Conservation (phyloP, 2,888 invertebrate species). For the Heliconius ismenius region DNA sequence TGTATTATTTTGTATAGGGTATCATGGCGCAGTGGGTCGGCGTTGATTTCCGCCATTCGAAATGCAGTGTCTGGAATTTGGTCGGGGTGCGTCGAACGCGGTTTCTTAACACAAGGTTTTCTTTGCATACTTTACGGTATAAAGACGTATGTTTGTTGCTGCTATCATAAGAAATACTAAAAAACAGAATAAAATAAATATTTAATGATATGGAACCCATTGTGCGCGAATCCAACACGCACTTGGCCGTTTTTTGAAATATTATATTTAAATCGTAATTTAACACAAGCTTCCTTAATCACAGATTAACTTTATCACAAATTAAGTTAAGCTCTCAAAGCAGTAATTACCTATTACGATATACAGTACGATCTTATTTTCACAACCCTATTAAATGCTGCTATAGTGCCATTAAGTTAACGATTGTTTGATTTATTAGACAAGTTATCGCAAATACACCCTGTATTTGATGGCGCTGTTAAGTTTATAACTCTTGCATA, state of each 20-base stretch:
- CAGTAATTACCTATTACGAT: slow-evolving; percentile 19
- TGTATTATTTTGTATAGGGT: neutral
- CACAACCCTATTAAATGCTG: slow-evolving; percentile 57
- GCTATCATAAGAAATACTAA: no score
- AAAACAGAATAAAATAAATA: no score
- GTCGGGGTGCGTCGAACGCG: no score
- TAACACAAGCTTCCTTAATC: neutral
- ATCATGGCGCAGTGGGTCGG: no score
- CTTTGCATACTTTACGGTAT: no score
- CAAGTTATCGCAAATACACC: slow-evolving; percentile 59
- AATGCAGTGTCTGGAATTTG: neutral
- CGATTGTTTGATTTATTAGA: slow-evolving; percentile 63
- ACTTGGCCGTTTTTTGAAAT: neutral
- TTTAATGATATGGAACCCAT: no score
- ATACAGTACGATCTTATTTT: slow-evolving; percentile 47
- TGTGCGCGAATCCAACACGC: no score
- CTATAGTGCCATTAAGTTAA: slow-evolving; percentile 55
- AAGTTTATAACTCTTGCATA: slow-evolving; percentile 54
- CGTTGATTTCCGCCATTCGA: neutral
- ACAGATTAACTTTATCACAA: neutral
- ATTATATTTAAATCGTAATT: neutral
- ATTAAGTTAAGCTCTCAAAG: slow-evolving; percentile 5
- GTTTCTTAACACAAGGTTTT: no score
- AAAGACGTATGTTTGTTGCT: no score
- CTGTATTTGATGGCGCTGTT: slow-evolving; percentile 56